Base-by-base conservation (phyloP, 2,888 invertebrate genomes). In the Pammene fasciana region DNA sequence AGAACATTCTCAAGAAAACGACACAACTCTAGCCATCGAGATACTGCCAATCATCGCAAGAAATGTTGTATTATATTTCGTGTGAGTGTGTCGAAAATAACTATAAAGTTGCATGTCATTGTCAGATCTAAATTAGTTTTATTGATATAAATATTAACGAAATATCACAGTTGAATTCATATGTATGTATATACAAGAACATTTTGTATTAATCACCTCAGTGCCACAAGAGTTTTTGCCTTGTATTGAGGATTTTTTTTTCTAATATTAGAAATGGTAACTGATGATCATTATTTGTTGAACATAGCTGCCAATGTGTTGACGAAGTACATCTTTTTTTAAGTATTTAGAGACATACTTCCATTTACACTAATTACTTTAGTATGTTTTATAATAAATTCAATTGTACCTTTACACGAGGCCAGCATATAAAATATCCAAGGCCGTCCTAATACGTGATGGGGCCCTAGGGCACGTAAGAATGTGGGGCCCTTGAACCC, bases 1-100 rank as follows among this genome's bases (percentile, higher is more conserved):
- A 26, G 26, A 26, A 26, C 26, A 26, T 26, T 26, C 26, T 26
- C 26, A 26, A 26, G 26, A 26, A n/a, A n/a, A 26, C 26, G 26
- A 4, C 26, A 26, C 26, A 26, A 26, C 26, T 26, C 26, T 26
- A 26, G 68, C 68, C 68, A 59, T 50, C 57, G 52, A 52, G 64
- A 43, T 52, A 43, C 59, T 59, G 50, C 48, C 57, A 38, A 16
- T 55, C 55, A 41, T 64, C 64, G 56, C 64, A 68, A 50, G 56
- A 11, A 57, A 67, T 52, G 46, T 14, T 14, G 26, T 54, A 45
- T 16, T 54, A 43, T 64, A 64, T 52, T 45, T 43, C n/a, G 62
- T 56, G 61, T 48, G 52, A 45, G 54, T 64, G 43, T 60, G 61
- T 64, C 34, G 41, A 57, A 62, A 43, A 59, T 59, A 36, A 52